phyloP scores from a whole-genome alignment of 2,888 invertebrate genomes.

The Thecocarcelia acutangulata region DNA sequence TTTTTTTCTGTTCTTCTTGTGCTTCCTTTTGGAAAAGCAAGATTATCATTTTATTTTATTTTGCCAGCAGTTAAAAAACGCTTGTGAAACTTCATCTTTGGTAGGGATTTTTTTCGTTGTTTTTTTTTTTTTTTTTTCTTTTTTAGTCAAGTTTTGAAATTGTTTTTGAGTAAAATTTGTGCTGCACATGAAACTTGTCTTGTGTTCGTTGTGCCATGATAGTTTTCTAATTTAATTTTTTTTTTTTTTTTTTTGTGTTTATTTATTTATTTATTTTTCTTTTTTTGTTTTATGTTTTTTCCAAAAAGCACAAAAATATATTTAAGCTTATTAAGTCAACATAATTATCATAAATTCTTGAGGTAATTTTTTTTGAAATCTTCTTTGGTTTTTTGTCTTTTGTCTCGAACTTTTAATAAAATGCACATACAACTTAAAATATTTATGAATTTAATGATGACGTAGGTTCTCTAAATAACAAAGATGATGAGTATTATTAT shows the following conservation, averaged over 20 bases:
- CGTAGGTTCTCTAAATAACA: conserved; percentile 4
- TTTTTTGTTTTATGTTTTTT: neutral
- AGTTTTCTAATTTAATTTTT: conserved; percentile 59
- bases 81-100: conserved; percentile 33
- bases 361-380: conserved; percentile 20
- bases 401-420: neutral
- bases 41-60: conserved; percentile 49
- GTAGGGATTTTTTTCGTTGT: neutral
- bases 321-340: conserved; percentile 65
- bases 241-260: conserved; percentile 21
- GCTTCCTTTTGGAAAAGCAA: conserved; percentile 41
- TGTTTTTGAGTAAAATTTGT: neutral
- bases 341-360: conserved; percentile 68
- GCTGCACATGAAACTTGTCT: conserved; percentile 38
- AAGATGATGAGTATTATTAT: conserved; percentile 44
- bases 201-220: conserved; percentile 23
- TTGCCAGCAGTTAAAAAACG: conserved; percentile 3
- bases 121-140: neutral
- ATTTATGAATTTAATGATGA: conserved; percentile 29
- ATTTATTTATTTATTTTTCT: conserved; percentile 43
- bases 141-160: neutral
- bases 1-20: neutral
- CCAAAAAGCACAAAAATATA: conserved; percentile 22
- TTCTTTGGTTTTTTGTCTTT: conserved; percentile 18
- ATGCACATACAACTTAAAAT: neutral